These are phyloP conservation scores for Cerastis rubricosa DNA, from an alignment of 2,888 invertebrate genomes.

Conservation along the genomic window DNA sequence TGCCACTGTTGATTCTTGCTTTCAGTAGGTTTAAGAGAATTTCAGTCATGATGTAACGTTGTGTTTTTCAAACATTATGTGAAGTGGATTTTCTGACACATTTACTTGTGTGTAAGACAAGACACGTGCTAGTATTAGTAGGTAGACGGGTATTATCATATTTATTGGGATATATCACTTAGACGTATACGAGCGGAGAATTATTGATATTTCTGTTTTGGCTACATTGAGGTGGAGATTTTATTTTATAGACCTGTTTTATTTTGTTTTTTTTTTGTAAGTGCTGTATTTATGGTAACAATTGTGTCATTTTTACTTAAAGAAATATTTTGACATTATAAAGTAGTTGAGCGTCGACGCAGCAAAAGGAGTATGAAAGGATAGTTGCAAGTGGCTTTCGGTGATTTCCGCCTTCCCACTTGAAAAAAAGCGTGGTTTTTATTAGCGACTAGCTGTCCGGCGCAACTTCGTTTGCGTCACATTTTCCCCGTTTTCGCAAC, in stretches of 20 bases:
- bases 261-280: neutral
- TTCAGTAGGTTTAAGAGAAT: neutral
- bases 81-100: slow-evolving; percentile 27
- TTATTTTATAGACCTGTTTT: neutral
- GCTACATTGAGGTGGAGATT: neutral
- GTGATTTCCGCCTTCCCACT: neutral
- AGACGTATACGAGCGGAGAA: slow-evolving; percentile 39
- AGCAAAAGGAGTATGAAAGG: neutral
- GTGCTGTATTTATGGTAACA: neutral
- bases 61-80: neutral
- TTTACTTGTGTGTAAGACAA: neutral
- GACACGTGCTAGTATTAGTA: slow-evolving; percentile 57
- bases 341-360: neutral
- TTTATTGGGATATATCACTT: slow-evolving; percentile 58
- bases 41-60: neutral
- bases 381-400: neutral
- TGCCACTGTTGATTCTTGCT: too few relatives aligned
- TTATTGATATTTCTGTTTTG: slow-evolving; percentile 52
- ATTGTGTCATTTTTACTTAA: neutral
- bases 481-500: too few relatives aligned
- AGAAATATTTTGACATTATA: neutral
- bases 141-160: slow-evolving; percentile 60
- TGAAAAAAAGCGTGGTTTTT: neutral
- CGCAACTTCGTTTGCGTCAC: too few relatives aligned
- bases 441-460: too few relatives aligned